Evolutionary conservation across 1,140 invertebrate species (phyloP).

Genomic region (Popillia japonica): DNA sequence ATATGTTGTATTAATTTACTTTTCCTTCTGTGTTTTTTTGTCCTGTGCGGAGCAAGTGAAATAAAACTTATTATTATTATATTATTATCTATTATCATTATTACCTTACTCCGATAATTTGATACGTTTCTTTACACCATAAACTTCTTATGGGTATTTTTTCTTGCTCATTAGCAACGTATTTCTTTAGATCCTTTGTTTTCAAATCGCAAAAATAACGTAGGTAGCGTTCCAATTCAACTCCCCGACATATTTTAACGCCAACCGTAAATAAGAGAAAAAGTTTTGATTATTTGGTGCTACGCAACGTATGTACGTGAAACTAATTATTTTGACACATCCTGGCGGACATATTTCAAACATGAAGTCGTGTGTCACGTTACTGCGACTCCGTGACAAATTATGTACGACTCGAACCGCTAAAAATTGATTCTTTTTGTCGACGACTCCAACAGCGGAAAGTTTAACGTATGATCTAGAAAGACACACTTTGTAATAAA

Average conservation of each 20-base stretch:
- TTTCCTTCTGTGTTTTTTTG: no score
- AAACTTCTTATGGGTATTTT: no score
- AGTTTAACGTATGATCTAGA: slow-evolving; percentile 23
- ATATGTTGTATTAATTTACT: no score
- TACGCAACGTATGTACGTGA: background rate
- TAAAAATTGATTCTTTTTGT: slow-evolving; percentile 14
- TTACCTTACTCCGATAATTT: no score
- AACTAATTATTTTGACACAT: slow-evolving; percentile 26
- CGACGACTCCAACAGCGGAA: background rate
- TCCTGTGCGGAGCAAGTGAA: no score
- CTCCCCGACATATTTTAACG: background rate
- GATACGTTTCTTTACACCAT: no score
- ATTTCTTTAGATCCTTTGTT: background rate
- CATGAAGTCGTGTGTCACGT: background rate
- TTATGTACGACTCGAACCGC: background rate
- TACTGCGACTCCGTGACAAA: background rate
- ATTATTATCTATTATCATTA: no score
- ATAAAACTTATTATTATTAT: no score
- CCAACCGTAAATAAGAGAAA: background rate
- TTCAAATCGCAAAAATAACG: background rate
- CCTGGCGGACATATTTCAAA: slow-evolving; percentile 16
- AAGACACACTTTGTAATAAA: slow-evolving; percentile 12
- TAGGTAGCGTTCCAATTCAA: background rate
- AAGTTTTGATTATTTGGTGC: background rate
- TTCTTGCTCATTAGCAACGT: no score